Conservation (phyloP, 1,140 invertebrate genomes). For the Pteromalus puparum region DNA sequence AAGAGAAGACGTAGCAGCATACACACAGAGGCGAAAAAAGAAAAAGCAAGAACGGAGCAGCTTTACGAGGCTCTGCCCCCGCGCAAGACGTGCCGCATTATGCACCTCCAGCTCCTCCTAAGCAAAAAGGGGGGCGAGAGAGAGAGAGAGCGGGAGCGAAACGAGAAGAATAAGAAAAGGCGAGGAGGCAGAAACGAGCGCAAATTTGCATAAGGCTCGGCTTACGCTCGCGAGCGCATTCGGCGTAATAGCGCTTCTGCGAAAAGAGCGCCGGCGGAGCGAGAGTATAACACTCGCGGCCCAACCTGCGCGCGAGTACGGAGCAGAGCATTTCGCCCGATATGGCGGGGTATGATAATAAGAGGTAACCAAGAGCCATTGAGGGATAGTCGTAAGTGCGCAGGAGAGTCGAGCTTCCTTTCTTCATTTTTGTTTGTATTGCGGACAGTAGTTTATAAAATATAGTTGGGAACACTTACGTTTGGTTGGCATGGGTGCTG, state of each 20-base stretch:
- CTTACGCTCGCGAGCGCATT: conserved; percentile 19
- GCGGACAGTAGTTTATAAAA: not conserved
- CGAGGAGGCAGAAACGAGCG: not conserved
- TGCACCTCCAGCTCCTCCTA: conserved; percentile 6
- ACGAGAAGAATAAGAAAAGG: conserved; percentile 1
- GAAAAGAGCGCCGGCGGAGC: not conserved
- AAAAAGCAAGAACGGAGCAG: not conserved
- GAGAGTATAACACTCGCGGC: not conserved
- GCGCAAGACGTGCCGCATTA: conserved; percentile 5
- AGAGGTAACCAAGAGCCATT: not conserved
- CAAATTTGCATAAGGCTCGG: conserved; percentile 40
- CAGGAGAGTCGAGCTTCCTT: not conserved
- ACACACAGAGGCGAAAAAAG: not conserved
- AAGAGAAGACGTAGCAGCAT: not conserved
- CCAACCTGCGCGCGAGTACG: not conserved
- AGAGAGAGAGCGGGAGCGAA: not conserved
- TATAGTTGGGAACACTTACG: not conserved
- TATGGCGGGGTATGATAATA: conserved; percentile 30
- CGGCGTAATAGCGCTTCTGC: conserved; percentile 27
- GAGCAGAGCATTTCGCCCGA: not conserved
- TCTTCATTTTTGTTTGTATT: not conserved
- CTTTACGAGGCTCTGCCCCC: conserved; percentile 37
- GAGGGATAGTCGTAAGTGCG: not conserved
- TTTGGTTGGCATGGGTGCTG: not conserved
- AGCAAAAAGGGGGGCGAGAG: conserved; percentile 12